Percentiles rank a stretch among this genome's conserved stretches.
Conservation (phyloP, 2,797 vertebrate genomes). For the Serranus cabrilla region DNA sequence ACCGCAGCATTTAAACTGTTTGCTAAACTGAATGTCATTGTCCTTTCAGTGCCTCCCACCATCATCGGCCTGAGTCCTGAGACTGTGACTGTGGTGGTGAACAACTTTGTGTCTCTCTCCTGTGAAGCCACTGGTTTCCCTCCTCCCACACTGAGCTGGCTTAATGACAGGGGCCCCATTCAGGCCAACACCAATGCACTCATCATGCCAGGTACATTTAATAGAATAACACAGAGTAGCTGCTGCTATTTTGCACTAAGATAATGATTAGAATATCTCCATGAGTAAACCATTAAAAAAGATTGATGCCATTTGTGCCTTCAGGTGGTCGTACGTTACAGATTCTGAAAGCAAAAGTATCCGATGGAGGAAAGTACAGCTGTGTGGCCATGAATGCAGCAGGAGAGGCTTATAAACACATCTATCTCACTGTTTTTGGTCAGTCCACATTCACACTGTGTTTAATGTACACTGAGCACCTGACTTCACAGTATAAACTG, state of each 20-base stretch:
- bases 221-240: neutral
- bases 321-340: slow-evolving; percentile 94
- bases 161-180: slow-evolving; percentile 89
- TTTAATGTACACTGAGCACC: rapidly evolving
- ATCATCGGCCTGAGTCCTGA: slow-evolving; percentile 89
- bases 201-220: slow-evolving; percentile 90
- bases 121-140: slow-evolving; percentile 96
- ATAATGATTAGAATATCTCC: neutral
- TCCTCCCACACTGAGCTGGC: slow-evolving; percentile 93
- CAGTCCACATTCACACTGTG: slow-evolving; percentile 55
- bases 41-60: slow-evolving; percentile 89
- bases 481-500: neutral
- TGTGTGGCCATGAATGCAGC: slow-evolving; percentile 94
- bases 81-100: slow-evolving; percentile 93
- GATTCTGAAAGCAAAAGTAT: slow-evolving; percentile 90
- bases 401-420: slow-evolving; percentile 92
- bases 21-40: neutral
- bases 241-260: neutral
- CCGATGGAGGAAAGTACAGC: slow-evolving; percentile 92
- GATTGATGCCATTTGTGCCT: neutral
- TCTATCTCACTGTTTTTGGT: slow-evolving; percentile 93
- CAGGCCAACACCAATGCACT: slow-evolving; percentile 87
- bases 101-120: slow-evolving; percentile 93
- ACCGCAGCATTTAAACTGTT: neutral
- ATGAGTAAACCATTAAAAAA: no score